Conservation (phyloP, 2,888 invertebrate species). For the Neoascia interrupta region DNA sequence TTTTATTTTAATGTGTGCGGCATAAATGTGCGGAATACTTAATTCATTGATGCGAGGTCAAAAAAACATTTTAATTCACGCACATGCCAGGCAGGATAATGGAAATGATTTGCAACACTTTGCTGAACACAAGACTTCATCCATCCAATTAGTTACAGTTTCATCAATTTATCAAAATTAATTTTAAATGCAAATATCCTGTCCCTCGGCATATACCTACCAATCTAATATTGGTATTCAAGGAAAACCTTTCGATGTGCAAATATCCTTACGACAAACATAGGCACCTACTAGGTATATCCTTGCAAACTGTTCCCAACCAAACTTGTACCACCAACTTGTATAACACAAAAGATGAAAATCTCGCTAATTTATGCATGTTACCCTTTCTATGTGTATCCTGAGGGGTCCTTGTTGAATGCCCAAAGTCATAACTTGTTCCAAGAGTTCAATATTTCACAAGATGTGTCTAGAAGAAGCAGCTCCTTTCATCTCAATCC, state of each 20-base stretch:
- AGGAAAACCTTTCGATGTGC: neutral
- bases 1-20: constrained; percentile 44
- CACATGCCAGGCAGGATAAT: no score
- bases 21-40: constrained; percentile 14
- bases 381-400: neutral
- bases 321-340: constrained; percentile 42
- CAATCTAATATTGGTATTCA: neutral
- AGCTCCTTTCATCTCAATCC: constrained; percentile 37
- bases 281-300: neutral
- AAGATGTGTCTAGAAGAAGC: constrained; percentile 7
- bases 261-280: neutral
- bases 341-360: constrained; percentile 45
- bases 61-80: neutral
- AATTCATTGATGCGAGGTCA: constrained; percentile 10
- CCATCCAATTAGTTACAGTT: neutral
- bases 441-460: constrained; percentile 59
- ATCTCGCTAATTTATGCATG: constrained; percentile 57
- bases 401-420: constrained; percentile 43
- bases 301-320: neutral
- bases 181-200: constrained; percentile 11
- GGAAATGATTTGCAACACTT: no score
- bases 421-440: constrained; percentile 63
- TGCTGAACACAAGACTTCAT: no score
- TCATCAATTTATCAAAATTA: neutral
- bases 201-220: neutral